phyloP scores from a whole-genome alignment of 2,113 vertebrate genomes.

The Scomber colias region DNA sequence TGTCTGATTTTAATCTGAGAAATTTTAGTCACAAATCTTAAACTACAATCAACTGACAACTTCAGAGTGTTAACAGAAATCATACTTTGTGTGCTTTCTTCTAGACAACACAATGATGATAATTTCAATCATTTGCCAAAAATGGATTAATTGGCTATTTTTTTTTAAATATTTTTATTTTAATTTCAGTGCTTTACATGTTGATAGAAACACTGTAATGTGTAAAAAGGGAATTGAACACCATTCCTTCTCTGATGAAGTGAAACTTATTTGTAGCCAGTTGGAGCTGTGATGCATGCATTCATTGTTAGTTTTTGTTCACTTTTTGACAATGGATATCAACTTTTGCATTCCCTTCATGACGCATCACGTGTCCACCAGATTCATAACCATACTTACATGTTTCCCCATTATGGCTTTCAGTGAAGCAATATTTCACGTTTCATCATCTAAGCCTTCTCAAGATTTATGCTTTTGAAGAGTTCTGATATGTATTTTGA shows the following conservation, averaged over 20 bases:
- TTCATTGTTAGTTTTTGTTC: slow-evolving; percentile 6
- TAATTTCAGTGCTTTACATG: slow-evolving; percentile 14
- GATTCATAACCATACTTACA: slow-evolving; percentile 34
- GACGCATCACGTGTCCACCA: slow-evolving; percentile 24
- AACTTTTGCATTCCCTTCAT: not conserved
- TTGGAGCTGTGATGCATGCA: slow-evolving; percentile 4
- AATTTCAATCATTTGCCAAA: slow-evolving; percentile 29
- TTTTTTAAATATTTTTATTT: not conserved
- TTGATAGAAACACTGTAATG: not conserved
- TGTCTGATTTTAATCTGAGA: not conserved
- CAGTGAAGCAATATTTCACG: slow-evolving; percentile 78
- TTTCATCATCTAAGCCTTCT: slow-evolving; percentile 65
- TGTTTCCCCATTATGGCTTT: slow-evolving; percentile 54
- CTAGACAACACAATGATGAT: not conserved
- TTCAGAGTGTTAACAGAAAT: not conserved
- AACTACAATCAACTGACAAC: slow-evolving; percentile 20
- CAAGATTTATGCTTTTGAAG: slow-evolving; percentile 65
- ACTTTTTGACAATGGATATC: slow-evolving; percentile 16
- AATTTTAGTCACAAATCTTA: not conserved
- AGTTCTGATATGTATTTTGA: slow-evolving; percentile 82
- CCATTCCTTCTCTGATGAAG: slow-evolving; percentile 16
- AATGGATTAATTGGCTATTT: not conserved
- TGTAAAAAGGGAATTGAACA: slow-evolving; percentile 40
- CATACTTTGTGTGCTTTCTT: not conserved
- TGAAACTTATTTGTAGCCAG: not conserved